Evolutionary conservation across 2,888 invertebrate genomes (phyloP), one percentile per base, ranked within the genome.

Genomic region (Orthosia cruda): DNA sequence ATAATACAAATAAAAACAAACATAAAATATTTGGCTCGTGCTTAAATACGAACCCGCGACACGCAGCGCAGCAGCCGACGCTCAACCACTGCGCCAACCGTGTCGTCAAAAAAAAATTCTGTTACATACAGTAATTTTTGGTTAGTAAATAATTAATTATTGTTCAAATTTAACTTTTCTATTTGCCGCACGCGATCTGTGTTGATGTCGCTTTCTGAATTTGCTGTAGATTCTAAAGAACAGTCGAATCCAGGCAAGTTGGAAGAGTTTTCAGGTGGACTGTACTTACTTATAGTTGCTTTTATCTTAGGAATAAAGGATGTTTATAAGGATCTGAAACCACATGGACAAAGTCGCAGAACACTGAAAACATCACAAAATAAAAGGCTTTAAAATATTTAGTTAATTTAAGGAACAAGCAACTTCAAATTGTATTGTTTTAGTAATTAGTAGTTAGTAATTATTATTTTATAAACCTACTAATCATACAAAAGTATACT

Each of bases 171-270:
- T 40, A 40, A 40, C 9, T 40, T 9, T 40, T 40, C 9, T 40
- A 40, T 40, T 40, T 9, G 9, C 3, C 40, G 40, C 7, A 7
- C 2, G 20, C 23, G 16, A 32, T 63, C 4, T 58, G 18, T 45
- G 68, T 80, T 40, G 61, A 55, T 7, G 61, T 50, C 32, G 45
- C 63, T 15, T 67, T 65, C 45, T 23, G 26, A 59, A 9, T 18
- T 47, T 63, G 50, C 18, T 20, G 50, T 68, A 23, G 12, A 45
- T 67, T 32, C 49, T 52, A 4, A 50, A 62, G 72, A 72, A 69
- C 86, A 87, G 49, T 83, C 59, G 26, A 87, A 86, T 12, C 77
- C 74, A 32, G 61, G 61, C 45, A 62, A 47, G 52, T 11, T 71
- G 32, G 64, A 26, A 49, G 65, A 58, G 13, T 71, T 18, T 61